Base-by-base conservation (phyloP, 2,888 invertebrate species). In the Agrochola lota region DNA sequence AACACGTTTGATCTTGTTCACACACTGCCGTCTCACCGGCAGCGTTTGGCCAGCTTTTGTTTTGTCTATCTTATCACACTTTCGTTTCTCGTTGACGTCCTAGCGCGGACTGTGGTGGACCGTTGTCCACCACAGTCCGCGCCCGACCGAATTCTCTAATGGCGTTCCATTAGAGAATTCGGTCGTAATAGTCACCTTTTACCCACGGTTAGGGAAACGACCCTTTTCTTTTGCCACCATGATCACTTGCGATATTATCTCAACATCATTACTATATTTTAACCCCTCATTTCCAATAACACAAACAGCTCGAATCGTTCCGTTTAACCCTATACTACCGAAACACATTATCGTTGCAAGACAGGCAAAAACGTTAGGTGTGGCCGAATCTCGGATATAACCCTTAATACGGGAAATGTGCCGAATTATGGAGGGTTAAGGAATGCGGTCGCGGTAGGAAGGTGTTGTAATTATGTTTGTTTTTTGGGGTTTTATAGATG, bases 391-490 rank as follows among this genome's bases (percentile, higher is more conserved):
- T 90, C 86, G 82, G 92, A 91, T 91, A 92, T 94, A 93, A 91
- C 92, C 91, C 91, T 92, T 94, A 94, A 94, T 94, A 91, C 89
- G 86, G 92, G 86, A 90, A 92, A 91, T 91, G 93, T 92, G 91
- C 90, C 91, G 91, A 92, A 92, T 92, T 91, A 90, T 82, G 77
- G 74, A 78, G 81, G 71, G 62, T 67, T 46, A 69, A 15, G 20
- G 66, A 55, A 71, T 77, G 57, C 15, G 80, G 67, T 52, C 46
- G 30, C 11, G n/a, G 57, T n/a, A 20, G 30, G 40, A 74, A 86
- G 77, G 81, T 66, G 60, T 17, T 64, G 69, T 81, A 81, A 81
- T 81, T 81, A 66, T 66, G 60, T 81, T 77, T 78, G 40, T 66
- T 81, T 71, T 78, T 81, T 85, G 80, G 23, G 71, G 77, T 82